Base-by-base conservation (phyloP, 2,113 vertebrate genomes). In the Sisor rabdophorus region DNA sequence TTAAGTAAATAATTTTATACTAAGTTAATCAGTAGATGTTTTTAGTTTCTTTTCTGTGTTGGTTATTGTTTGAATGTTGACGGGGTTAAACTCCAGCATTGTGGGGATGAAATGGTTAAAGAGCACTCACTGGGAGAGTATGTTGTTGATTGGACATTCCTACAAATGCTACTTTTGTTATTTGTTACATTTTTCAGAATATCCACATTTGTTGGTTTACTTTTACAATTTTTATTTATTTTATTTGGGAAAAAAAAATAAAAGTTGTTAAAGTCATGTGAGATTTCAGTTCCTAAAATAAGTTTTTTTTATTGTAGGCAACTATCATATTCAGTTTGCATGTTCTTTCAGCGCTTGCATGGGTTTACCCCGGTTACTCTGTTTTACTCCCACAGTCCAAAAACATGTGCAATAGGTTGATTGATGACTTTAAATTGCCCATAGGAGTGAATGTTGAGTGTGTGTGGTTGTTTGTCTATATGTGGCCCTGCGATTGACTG, bases 61-160 rank as follows among this genome's bases (percentile, higher is more conserved):
- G 9, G 7, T 36, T 36, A 60, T 11, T 47, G 40, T 53, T 16
- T 54, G 69, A 52, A 78, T 52, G 56, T 52, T 70, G 28, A 71
- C 36, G 55, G 63, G 44, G 44, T 50, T 67, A 40, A 77, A 59
- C 54, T 30, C 63, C 12, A 53, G 3, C 22, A 26, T 71, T 32
- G 22, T 10, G 36, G 56, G 19, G 52, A 68, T 61, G 22, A 30
- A 63, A 70, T 22, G 67, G 73, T 26, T 64, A 47, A 76, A 68
- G 16, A 75, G 67, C 80, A 84, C 82, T 84, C 80, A 84, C 82
- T 84, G 82, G 81, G 83, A 84, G 56, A 22, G 32, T 47, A 40
- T 53, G 58, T 74, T 76, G 71, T 79, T 61, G 26, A 60, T 63
- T 61, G 73, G 20, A 44, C 61, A 61, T 40, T 55, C 55, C 15